phyloP scores from a whole-genome alignment of 37 sponge, comb jelly and placozoan species.

The Agelas oroides region DNA sequence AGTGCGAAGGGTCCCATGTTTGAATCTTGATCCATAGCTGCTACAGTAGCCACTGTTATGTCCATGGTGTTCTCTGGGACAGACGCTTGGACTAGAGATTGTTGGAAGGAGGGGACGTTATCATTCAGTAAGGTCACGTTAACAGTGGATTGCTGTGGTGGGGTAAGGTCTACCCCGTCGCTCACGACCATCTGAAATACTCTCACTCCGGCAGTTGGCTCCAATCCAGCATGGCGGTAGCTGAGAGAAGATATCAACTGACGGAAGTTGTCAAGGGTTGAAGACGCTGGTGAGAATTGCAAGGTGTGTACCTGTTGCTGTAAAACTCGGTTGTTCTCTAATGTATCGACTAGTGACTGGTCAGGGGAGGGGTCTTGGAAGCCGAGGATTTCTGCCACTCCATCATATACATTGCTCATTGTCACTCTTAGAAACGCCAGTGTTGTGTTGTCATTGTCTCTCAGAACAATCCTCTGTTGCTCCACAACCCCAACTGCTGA shows the following conservation, averaged over 20 bases:
- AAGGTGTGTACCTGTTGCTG: constrained; percentile 23
- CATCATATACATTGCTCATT: constrained; percentile 36
- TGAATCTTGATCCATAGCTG: constrained; percentile 65
- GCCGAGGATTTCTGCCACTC: constrained; percentile 45
- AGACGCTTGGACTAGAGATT: background rate
- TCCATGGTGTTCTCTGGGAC: constrained; percentile 40
- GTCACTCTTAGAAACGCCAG: constrained; percentile 11
- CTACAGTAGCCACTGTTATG: constrained; percentile 22
- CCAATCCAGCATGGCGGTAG: constrained; percentile 37
- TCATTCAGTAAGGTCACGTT: constrained; percentile 63
- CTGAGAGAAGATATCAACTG: constrained; percentile 49
- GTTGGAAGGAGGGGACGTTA: constrained; percentile 66
- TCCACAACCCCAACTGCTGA: constrained; percentile 23
- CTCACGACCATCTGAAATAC: constrained; percentile 18
- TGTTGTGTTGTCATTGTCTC: constrained; percentile 56
- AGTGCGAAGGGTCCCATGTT: constrained; percentile 47
- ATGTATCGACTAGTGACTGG: background rate
- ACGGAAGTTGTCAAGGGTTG: constrained; percentile 41
- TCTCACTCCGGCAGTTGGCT: constrained; percentile 66
- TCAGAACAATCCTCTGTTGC: background rate
- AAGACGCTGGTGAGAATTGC: constrained; percentile 21
- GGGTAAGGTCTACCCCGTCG: constrained; percentile 44
- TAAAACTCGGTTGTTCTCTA: background rate
- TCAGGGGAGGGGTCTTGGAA: constrained; percentile 33
- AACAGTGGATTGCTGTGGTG: constrained; percentile 17